Conservation (phyloP, 2,888 invertebrate species). For the Dicycla oo region DNA sequence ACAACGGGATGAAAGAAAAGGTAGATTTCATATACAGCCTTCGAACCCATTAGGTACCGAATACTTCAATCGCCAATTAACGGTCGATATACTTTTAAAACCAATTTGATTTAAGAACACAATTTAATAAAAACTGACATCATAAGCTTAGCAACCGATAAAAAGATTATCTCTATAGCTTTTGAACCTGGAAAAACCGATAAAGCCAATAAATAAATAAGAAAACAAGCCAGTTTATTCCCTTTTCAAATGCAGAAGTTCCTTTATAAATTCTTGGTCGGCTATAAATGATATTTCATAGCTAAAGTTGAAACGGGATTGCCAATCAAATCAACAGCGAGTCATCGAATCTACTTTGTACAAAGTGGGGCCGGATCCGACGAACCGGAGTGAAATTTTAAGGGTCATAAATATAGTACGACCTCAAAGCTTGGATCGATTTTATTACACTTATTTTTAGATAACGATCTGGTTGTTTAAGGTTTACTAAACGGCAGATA, state of each 20-base stretch:
- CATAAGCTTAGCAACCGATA: conserved; percentile 19
- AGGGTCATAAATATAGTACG: conserved; percentile 68
- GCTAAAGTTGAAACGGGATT: conserved; percentile 67
- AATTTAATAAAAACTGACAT: conserved; percentile 4
- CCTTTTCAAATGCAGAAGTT: conserved; percentile 29
- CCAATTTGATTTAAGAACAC: conserved; percentile 26
- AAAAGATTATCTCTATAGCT: conserved; percentile 16
- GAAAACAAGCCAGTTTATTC: conserved; percentile 11
- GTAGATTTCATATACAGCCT: not conserved
- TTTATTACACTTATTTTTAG: conserved; percentile 51
- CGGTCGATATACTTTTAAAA: conserved; percentile 7
- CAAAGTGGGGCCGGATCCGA: conserved; percentile 62
- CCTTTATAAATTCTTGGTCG: conserved; percentile 35
- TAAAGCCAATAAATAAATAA: conserved; percentile 34
- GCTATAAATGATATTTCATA: conserved; percentile 66
- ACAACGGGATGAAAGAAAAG: conserved; percentile 13
- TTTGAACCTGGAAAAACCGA: conserved; percentile 26
- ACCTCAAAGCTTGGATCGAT: conserved; percentile 41
- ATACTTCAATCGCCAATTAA: conserved; percentile 22
- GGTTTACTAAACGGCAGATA: conserved; percentile 28
- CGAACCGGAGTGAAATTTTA: conserved; percentile 66
- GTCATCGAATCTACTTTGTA: conserved; percentile 69
- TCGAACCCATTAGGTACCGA: not conserved
- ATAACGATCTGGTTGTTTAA: conserved; percentile 29
- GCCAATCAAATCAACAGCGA: conserved; percentile 73